Evolutionary conservation across 2,113 vertebrate genomes (phyloP).

Genomic region (Myotis yumanensis): DNA sequence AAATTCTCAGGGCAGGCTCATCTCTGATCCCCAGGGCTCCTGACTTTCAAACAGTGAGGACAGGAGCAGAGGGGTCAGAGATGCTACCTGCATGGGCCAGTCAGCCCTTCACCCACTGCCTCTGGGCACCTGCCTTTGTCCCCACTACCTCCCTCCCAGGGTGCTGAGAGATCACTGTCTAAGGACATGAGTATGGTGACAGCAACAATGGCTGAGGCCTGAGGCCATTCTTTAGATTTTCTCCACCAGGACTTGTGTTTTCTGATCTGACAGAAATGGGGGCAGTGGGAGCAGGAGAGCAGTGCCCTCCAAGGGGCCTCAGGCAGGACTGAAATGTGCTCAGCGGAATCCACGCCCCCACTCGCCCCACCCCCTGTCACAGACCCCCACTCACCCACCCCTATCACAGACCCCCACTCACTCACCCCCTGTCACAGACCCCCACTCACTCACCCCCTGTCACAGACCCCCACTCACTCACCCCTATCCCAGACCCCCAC

Average conservation of each 20-base stretch:
- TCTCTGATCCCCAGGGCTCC: rapidly evolving
- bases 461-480: too few species aligned
- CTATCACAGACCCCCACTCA: too few species aligned
- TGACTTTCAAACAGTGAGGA: neutral
- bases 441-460: too few species aligned
- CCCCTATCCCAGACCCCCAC: too few species aligned
- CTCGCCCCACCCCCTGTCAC: rapidly evolving
- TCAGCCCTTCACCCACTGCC: neutral
- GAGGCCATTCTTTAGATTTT: neutral
- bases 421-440: too few species aligned
- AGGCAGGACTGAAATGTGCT: rapidly evolving
- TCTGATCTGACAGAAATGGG: too few species aligned
- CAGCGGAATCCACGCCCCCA: rapidly evolving
- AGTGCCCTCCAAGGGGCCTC: neutral
- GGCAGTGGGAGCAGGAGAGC: neutral
- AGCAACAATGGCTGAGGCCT: neutral
- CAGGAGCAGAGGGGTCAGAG: neutral
- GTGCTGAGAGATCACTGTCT: neutral
- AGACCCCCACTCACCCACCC: too few species aligned
- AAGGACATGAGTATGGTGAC: rapidly evolving
- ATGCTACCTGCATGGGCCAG: neutral
- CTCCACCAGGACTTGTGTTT: neutral
- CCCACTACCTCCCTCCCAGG: rapidly evolving
- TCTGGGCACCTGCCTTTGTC: neutral
- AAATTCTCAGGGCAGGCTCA: neutral